These are phyloP conservation scores for Drosophila sechellia DNA, from an alignment of 1,140 invertebrate species.

Conservation along the genomic window DNA sequence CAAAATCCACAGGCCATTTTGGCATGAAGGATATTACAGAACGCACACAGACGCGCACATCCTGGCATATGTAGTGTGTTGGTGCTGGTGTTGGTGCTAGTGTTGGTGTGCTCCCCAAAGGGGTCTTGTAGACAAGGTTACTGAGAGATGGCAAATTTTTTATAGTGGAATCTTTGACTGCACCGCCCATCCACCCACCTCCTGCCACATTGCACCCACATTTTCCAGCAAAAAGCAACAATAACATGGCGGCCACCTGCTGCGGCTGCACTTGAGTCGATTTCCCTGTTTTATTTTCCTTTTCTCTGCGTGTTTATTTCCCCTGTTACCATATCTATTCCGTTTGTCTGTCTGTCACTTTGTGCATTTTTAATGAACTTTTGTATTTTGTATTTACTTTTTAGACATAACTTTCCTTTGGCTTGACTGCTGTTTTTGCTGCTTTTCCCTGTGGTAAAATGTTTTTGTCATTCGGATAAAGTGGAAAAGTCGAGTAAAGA, in stretches of 20 bases:
- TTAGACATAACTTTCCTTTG: constrained; percentile 26
- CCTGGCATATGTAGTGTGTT: neutral
- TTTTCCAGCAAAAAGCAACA: constrained; percentile 45
- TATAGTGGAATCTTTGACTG: constrained; percentile 45
- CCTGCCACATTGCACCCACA: neutral
- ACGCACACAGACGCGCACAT: constrained; percentile 31
- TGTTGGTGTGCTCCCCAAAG: constrained; percentile 25
- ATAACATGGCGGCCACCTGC: constrained; percentile 76
- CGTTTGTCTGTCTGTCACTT: constrained; percentile 37
- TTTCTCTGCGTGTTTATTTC: constrained; percentile 54
- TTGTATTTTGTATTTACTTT: constrained; percentile 56
- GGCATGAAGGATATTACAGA: constrained; percentile 75
- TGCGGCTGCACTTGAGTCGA: constrained; percentile 79
- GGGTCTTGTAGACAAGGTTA: constrained; percentile 72
- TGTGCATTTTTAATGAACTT: constrained; percentile 79
- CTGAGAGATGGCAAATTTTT: constrained; percentile 65
- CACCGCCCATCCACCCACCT: neutral
- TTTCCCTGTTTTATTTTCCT: constrained; percentile 56
- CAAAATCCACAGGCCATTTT: constrained; percentile 78
- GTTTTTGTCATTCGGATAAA: constrained; percentile 26
- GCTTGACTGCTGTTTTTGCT: constrained; percentile 14
- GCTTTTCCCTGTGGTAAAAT: constrained; percentile 11
- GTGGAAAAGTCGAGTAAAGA: neutral
- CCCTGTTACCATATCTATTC: constrained; percentile 6
- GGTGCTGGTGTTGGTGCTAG: neutral